Conservation (phyloP, 1,140 invertebrate species). For the Dreissena polymorpha region DNA sequence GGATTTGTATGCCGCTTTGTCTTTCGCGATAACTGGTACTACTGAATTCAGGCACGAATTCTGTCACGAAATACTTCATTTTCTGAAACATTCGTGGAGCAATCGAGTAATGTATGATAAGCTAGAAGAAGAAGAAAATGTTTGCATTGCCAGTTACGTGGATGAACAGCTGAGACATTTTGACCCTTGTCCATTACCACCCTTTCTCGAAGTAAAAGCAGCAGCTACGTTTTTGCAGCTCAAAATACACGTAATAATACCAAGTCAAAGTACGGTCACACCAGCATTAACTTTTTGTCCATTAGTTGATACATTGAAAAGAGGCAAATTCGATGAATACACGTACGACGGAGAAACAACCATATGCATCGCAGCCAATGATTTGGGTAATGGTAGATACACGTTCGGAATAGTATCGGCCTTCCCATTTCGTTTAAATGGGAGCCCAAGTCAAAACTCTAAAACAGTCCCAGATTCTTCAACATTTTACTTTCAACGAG, state of each 20-base stretch:
- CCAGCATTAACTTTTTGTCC: constrained; percentile 2
- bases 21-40: constrained; percentile 6
- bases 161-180: neutral
- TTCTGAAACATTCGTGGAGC: neutral
- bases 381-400: neutral
- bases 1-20: constrained; percentile 16
- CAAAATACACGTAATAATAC: neutral
- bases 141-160: too few relatives aligned
- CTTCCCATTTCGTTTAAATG: neutral
- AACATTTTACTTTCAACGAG: neutral
- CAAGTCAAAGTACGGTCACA: neutral
- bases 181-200: neutral
- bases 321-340: neutral
- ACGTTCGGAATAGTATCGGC: neutral
- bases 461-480: too few relatives aligned
- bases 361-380: neutral
- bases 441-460: neutral
- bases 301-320: neutral
- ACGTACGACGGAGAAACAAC: neutral
- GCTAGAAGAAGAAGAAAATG: neutral
- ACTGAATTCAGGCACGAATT: neutral
- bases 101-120: neutral
- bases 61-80: neutral
- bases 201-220: constrained; percentile 11
- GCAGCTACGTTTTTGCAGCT: constrained; percentile 21